Evolutionary conservation across 23 tunicate genomes (phyloP).

Genomic region (Botrylloides violaceus): DNA sequence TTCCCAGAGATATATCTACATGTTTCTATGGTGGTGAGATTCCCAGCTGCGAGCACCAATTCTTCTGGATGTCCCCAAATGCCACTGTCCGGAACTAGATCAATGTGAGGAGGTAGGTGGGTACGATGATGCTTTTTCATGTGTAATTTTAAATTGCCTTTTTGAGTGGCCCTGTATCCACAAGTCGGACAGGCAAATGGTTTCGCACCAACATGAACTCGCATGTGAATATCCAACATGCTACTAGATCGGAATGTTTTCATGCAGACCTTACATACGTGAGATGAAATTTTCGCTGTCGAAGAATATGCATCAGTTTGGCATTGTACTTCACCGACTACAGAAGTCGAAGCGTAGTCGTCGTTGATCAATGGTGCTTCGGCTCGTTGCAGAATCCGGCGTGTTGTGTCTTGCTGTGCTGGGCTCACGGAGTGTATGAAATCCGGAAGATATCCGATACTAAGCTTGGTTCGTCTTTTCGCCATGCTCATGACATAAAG

Average conservation of each 20-base stretch:
- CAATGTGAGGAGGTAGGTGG: constrained; percentile 78
- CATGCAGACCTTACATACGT: constrained; percentile 63
- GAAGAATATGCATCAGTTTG: no score
- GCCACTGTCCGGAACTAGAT: constrained; percentile 81
- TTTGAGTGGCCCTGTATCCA: constrained; percentile 85
- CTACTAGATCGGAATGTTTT: constrained; percentile 73
- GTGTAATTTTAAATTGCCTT: constrained; percentile 85
- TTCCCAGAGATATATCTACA: constrained; percentile 13
- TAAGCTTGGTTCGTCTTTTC: no score
- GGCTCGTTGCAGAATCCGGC: no score
- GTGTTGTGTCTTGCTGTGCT: no score
- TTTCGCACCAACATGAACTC: constrained; percentile 88
- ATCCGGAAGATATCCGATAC: no score
- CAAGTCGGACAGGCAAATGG: constrained; percentile 91
- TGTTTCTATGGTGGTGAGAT: background rate
- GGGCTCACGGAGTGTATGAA: no score
- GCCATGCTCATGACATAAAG: no score
- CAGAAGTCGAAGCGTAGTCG: no score
- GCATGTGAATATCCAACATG: constrained; percentile 88
- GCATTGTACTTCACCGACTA: no score
- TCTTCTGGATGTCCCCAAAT: constrained; percentile 71
- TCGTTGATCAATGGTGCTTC: no score
- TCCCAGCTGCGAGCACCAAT: background rate
- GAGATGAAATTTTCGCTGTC: constrained; percentile 7
- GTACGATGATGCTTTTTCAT: constrained; percentile 88